phyloP scores from a whole-genome alignment of 2,797 vertebrate genomes.

The Semotilus atromaculatus region DNA sequence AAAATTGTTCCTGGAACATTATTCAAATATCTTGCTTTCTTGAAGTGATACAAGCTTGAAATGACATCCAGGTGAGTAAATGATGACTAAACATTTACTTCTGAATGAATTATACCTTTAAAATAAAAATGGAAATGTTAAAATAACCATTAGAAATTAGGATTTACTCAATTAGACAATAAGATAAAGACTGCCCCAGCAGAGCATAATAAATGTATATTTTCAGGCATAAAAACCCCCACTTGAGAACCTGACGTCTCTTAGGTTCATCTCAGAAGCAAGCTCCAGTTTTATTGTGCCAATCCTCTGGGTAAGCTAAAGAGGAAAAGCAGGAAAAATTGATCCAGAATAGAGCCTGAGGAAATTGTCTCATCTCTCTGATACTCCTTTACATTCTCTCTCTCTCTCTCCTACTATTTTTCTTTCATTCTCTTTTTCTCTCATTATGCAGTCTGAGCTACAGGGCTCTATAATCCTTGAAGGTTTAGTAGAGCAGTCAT shows the following conservation, averaged over 20 bases:
- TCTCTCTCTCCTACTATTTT: slow-evolving; percentile 58
- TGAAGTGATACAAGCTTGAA: not conserved
- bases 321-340: slow-evolving; percentile 67
- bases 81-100: no score
- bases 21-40: not conserved
- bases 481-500: slow-evolving; percentile 83
- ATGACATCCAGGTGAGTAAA: not conserved
- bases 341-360: slow-evolving; percentile 75
- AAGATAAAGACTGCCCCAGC: not conserved
- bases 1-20: not conserved
- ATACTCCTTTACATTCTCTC: slow-evolving; percentile 26
- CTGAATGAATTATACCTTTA: no score
- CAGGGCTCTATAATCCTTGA: slow-evolving; percentile 86
- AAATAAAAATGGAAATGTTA: not conserved
- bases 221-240: slow-evolving; percentile 38
- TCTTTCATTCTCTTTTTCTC: slow-evolving; percentile 61
- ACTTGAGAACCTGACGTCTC: slow-evolving; percentile 43
- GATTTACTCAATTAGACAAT: not conserved
- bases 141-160: not conserved
- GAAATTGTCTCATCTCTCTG: slow-evolving; percentile 63
- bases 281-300: slow-evolving; percentile 52
- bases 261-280: slow-evolving; percentile 37
- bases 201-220: slow-evolving; percentile 38
- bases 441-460: slow-evolving; percentile 87
- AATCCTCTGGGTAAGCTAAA: slow-evolving; percentile 58